These are phyloP conservation scores for Pemphigus obesinymphae DNA, from an alignment of 1,140 invertebrate species.

Conservation along the genomic window DNA sequence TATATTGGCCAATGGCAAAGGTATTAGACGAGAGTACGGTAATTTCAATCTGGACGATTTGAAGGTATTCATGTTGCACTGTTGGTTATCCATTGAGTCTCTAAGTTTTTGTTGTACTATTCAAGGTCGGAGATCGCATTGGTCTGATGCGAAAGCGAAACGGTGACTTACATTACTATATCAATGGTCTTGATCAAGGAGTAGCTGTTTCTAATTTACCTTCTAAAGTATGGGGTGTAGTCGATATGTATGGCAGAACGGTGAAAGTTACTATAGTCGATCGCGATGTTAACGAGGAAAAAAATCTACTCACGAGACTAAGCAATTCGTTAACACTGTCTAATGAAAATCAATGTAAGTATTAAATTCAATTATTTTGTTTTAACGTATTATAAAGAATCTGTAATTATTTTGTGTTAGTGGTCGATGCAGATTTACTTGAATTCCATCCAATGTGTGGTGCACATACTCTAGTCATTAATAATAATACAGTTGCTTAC, in stretches of 20 bases:
- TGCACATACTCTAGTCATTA: conserved; percentile 84
- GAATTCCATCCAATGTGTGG: conserved; percentile 87
- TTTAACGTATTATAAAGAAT: background rate
- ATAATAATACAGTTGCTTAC: conserved; percentile 81
- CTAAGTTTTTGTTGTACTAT: background rate
- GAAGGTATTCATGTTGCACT: conserved; percentile 55
- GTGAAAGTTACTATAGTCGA: conserved; percentile 85
- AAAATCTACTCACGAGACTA: conserved; percentile 66
- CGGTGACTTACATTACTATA: conserved; percentile 86
- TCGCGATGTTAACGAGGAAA: conserved; percentile 70
- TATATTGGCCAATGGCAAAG: conserved; percentile 89
- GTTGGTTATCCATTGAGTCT: background rate
- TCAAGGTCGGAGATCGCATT: conserved; percentile 78
- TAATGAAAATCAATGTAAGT: conserved; percentile 47
- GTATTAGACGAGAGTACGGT: conserved; percentile 85
- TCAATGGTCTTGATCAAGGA: conserved; percentile 90
- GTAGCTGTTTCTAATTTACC: conserved; percentile 76
- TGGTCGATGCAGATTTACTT: conserved; percentile 52
- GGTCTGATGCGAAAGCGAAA: conserved; percentile 77
- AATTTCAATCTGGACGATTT: conserved; percentile 92
- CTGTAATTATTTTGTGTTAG: conserved; percentile 48
- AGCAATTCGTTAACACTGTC: conserved; percentile 55
- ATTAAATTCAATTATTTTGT: too few species aligned
- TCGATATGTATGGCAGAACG: conserved; percentile 95
- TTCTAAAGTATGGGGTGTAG: conserved; percentile 78